Conservation (phyloP, 2,888 invertebrate genomes). For the Himalopsyche kuldschensis region DNA sequence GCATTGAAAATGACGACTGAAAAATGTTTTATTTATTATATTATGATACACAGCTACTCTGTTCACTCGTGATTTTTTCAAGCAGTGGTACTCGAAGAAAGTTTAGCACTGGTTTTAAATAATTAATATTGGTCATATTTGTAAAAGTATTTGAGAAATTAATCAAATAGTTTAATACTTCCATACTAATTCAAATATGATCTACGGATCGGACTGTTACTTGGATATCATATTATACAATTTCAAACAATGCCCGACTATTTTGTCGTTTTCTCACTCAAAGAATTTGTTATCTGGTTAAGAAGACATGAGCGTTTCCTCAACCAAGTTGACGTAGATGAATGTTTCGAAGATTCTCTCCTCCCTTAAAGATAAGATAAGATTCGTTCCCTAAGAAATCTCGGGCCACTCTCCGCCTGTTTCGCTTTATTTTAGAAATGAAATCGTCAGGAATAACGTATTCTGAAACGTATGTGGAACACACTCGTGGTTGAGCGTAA, state of each 20-base stretch:
- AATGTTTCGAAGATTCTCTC: not conserved
- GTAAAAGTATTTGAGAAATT: too few species aligned
- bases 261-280: not conserved
- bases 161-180: too few species aligned
- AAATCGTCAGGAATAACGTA: not conserved
- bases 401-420: not conserved
- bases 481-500: not conserved
- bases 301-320: not conserved
- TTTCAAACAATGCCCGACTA: not conserved
- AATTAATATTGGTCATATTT: too few species aligned
- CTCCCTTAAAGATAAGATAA: not conserved
- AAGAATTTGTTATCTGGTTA: not conserved
- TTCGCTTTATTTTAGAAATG: not conserved
- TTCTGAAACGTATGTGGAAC: not conserved
- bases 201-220: too few species aligned
- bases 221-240: not conserved
- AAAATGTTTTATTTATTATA: too few species aligned
- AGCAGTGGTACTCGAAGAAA: too few species aligned
- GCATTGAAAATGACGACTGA: too few species aligned
- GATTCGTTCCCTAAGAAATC: not conserved
- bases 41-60: too few species aligned
- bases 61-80: too few species aligned
- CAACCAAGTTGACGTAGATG: not conserved
- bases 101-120: too few species aligned
- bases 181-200: too few species aligned